Evolutionary conservation across 2,797 vertebrate species (phyloP), one percentile per base, ranked within the genome.

Genomic region (Thaleichthys pacificus): DNA sequence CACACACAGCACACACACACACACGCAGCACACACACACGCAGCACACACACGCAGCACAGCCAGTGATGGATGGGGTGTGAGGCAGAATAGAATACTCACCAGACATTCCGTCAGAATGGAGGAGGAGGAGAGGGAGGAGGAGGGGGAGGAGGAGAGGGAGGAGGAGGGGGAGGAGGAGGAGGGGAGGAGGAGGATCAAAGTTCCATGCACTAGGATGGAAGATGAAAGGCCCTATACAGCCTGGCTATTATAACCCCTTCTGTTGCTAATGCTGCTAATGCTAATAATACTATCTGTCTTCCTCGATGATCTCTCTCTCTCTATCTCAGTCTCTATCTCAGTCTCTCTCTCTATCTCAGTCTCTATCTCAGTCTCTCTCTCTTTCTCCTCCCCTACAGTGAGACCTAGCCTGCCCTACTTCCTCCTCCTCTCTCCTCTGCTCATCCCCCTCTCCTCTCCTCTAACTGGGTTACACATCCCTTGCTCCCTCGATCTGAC

Each of bases 31-130:
- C 69, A 68, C n/a, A n/a, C n/a, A n/a, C n/a, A n/a, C n/a, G n/a
- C n/a, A n/a, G n/a, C n/a, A n/a, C n/a, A n/a, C 70, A 68, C 71
- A 82, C 82, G 91, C 90, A 90, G 91, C 71, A 76, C 69, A 68
- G 17, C 32, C 51, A 84, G 65, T 24, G 65, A 26, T 26, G 67
- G 60, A 58, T 75, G 61, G 30, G 61, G 73, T 26, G 51, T n/a
- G 17, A 56, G 6, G 51, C 51, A 3, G 51, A 56, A 56, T 56
- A 69, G 66, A 74, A 85, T 65, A 91, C 91, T 92, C 88, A 93
- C 92, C 82, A 19, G 88, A 73, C 91, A 91, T 92, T 79, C 76
- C 83, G 83, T 69, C 51, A 62, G 78, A 82, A 77, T 78, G 78
- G 77, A 69, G 76, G 77, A 83, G 71, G 82, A 76, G 47, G 77